Percentiles rank a stretch among this genome's conserved stretches.
These are phyloP conservation scores for Agrochola lota DNA, from an alignment of 2,888 invertebrate species.

Conservation along the genomic window DNA sequence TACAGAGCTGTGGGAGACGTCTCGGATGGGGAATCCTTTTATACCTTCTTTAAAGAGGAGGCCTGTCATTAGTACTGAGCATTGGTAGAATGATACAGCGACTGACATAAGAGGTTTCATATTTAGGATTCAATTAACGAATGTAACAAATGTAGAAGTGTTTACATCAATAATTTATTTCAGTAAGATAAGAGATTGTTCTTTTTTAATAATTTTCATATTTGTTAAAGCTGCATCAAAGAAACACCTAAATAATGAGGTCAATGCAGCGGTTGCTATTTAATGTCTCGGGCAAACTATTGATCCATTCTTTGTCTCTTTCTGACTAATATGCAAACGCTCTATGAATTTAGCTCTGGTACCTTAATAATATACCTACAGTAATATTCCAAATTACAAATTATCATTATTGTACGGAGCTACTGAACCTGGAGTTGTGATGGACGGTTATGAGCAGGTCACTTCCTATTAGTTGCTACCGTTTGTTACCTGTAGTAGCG, in stretches of 20 bases:
- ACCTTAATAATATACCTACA: constrained; percentile 42
- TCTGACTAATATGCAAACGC: constrained; percentile 83
- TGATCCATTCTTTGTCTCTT: constrained; percentile 88
- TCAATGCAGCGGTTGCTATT: constrained; percentile 89
- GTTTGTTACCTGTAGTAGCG: background rate
- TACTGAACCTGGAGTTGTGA: constrained; percentile 22
- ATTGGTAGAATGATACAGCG: constrained; percentile 35
- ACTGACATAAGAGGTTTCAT: constrained; percentile 14
- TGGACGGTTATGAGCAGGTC: constrained; percentile 32
- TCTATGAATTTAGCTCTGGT: constrained; percentile 65
- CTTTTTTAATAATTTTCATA: constrained; percentile 59
- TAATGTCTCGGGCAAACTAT: constrained; percentile 88
- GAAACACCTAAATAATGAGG: constrained; percentile 88
- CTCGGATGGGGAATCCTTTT: constrained; percentile 67
- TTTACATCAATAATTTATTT: background rate
- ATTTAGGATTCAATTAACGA: background rate
- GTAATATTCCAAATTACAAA: constrained; percentile 45
- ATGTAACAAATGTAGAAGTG: background rate
- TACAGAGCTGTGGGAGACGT: constrained; percentile 74
- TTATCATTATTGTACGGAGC: constrained; percentile 28
- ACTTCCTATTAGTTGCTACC: constrained; percentile 11
- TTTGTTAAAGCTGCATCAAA: constrained; percentile 73
- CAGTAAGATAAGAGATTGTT: background rate
- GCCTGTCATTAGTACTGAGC: constrained; percentile 50
- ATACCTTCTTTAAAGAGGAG: constrained; percentile 62